phyloP scores from a whole-genome alignment of 2,113 vertebrate species.

The Cettia cetti region DNA sequence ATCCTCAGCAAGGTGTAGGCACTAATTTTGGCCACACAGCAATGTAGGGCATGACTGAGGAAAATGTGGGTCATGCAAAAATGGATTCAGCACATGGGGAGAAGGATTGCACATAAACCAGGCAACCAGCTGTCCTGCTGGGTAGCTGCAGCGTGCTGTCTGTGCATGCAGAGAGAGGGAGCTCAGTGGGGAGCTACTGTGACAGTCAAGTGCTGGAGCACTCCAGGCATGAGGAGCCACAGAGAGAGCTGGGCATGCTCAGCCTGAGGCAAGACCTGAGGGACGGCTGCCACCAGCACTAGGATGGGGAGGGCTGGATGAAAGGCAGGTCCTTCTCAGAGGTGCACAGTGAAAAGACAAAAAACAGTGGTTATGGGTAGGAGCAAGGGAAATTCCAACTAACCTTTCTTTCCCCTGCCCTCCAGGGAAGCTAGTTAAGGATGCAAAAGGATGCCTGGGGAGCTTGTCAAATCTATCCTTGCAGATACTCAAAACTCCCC shows the following conservation, averaged over 20 bases:
- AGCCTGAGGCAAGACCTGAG: not conserved
- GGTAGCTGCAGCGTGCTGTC: not conserved
- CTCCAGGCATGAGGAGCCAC: accelerated
- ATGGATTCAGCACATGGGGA: not conserved
- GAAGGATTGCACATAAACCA: not conserved
- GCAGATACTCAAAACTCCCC: not conserved
- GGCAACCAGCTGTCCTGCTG: not conserved
- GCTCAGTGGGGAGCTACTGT: not conserved
- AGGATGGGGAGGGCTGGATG: not conserved
- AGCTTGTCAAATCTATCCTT: not conserved
- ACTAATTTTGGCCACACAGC: not conserved
- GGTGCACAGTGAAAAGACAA: not conserved
- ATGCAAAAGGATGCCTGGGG: not conserved
- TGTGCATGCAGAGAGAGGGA: not conserved
- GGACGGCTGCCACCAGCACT: not conserved
- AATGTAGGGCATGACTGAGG: accelerated
- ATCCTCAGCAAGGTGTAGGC: not conserved
- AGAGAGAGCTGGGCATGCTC: not conserved
- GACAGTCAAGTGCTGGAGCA: accelerated
- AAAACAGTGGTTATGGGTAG: not conserved
- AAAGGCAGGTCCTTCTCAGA: not conserved
- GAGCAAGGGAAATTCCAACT: not conserved
- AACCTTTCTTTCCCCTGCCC: not conserved
- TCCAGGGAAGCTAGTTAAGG: not conserved
- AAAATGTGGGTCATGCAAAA: not conserved